Conservation (phyloP, 2,113 vertebrate genomes). For the Monopterus albus region DNA sequence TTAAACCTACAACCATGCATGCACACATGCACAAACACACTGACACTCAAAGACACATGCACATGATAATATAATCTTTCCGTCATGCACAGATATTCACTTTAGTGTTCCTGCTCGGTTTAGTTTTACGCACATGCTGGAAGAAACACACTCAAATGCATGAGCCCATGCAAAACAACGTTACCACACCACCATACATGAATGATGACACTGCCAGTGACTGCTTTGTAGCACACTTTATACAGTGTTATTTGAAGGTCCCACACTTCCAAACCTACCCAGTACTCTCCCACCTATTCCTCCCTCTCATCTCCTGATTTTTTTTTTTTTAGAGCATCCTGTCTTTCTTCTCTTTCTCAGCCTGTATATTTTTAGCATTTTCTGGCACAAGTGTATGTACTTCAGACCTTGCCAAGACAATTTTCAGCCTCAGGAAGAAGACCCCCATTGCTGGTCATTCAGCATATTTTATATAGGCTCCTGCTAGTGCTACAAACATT, state of each 20-base stretch:
- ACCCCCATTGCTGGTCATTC: neutral
- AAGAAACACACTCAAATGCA: neutral
- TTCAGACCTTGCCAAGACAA: neutral
- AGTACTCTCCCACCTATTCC: neutral
- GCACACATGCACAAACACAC: slow-evolving; percentile 29
- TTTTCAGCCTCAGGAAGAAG: neutral
- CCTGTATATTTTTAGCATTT: slow-evolving; percentile 4
- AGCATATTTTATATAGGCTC: no score
- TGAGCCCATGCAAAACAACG: neutral
- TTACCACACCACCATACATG: slow-evolving; percentile 4
- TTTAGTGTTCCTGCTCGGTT: neutral
- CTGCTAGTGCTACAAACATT: no score
- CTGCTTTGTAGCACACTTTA: slow-evolving; percentile 36
- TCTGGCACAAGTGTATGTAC: neutral
- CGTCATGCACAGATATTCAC: neutral
- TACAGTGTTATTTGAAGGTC: slow-evolving; percentile 68
- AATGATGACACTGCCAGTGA: slow-evolving; percentile 31
- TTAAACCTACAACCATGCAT: slow-evolving; percentile 45
- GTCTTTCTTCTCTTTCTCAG: neutral
- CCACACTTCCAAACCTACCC: neutral
- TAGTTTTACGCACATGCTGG: neutral
- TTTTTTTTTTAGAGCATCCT: slow-evolving; percentile 12
- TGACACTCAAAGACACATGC: slow-evolving; percentile 8
- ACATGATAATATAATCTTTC: slow-evolving; percentile 11
- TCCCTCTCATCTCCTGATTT: slow-evolving; percentile 3